Conservation (phyloP, 2,888 invertebrate genomes). For the Sinhomidia bicolor region DNA sequence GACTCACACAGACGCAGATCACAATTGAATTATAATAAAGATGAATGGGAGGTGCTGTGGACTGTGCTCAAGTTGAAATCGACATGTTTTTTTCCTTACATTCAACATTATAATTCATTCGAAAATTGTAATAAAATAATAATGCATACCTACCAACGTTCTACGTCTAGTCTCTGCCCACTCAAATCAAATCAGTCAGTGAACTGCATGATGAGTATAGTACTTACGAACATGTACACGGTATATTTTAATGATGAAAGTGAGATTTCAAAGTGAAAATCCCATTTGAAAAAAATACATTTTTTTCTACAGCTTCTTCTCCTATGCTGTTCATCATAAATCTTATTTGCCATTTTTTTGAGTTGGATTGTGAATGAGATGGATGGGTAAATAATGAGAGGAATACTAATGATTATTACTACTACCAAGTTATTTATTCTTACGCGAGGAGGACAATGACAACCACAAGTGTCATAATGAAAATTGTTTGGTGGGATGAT, state of each 20-base stretch:
- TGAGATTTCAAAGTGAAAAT: slow-evolving; percentile 39
- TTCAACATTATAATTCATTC: slow-evolving; percentile 16
- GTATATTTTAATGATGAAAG: slow-evolving; percentile 55
- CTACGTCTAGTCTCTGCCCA: neutral
- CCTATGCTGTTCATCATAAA: neutral
- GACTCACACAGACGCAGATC: too few relatives aligned
- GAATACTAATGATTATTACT: slow-evolving; percentile 40
- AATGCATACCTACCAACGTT: too few relatives aligned
- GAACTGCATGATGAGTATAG: neutral
- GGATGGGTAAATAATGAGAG: neutral
- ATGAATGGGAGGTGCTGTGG: neutral
- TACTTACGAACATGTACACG: neutral
- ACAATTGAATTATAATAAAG: neutral
- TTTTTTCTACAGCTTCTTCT: neutral
- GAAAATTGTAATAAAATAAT: neutral
- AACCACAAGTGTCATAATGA: slow-evolving; percentile 7
- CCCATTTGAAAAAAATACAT: neutral
- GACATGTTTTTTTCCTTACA: neutral
- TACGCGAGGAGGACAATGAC: neutral
- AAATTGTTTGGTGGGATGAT: slow-evolving; percentile 1
- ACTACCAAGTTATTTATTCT: neutral
- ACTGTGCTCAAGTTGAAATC: neutral
- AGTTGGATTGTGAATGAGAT: neutral
- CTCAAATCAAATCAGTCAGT: neutral
- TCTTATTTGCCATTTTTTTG: slow-evolving; percentile 22